Evolutionary conservation across 2,888 invertebrate genomes (phyloP).

Genomic region (Sesamia inferens): DNA sequence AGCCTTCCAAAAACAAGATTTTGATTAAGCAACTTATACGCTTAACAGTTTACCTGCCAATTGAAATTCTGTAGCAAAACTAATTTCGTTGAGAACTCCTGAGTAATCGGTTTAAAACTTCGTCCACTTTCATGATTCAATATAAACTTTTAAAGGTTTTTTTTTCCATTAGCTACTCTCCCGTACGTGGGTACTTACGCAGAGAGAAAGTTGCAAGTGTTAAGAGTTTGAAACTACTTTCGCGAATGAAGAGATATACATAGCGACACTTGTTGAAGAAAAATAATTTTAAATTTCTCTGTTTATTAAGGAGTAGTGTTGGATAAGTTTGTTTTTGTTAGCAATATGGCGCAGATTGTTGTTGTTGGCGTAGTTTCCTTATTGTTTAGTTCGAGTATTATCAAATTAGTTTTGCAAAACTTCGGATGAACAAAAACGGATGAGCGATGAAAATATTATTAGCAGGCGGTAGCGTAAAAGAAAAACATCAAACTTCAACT

Average conservation of each 20-base stretch:
- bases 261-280: constrained; percentile 28
- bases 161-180: constrained; percentile 42
- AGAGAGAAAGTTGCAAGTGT: constrained; percentile 42
- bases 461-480: neutral
- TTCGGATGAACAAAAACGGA: neutral
- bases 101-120: constrained; percentile 61
- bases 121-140: constrained; percentile 59
- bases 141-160: constrained; percentile 57
- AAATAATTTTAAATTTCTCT: constrained; percentile 44
- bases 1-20: constrained; percentile 38
- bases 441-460: neutral
- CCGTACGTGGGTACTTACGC: constrained; percentile 54
- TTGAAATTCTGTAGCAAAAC: constrained; percentile 63
- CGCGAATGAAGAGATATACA: constrained; percentile 11
- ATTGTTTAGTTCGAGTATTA: neutral
- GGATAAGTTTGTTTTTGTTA: neutral
- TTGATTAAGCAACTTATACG: constrained; percentile 50
- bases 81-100: constrained; percentile 56
- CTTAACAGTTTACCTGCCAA: constrained; percentile 60
- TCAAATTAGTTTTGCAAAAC: neutral
- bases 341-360: constrained; percentile 2
- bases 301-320: neutral
- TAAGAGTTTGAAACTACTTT: constrained; percentile 50
- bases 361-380: neutral
- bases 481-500: neutral